Conservation (phyloP, 2,888 invertebrate genomes). For the Andrena hattorfiana region DNA sequence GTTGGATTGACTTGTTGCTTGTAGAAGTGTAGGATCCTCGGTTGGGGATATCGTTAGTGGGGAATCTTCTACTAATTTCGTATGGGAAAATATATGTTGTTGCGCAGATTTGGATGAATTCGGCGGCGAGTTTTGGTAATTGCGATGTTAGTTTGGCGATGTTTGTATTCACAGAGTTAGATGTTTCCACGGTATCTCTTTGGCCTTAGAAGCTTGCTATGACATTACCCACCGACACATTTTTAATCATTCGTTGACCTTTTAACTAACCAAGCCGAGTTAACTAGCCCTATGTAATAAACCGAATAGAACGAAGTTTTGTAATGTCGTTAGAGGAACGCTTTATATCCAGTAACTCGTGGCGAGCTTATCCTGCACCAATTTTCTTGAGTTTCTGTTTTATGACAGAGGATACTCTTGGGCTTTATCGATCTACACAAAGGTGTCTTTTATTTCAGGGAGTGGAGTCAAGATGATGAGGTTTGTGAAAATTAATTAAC, state of each 20-base stretch:
- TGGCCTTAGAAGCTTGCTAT: slow-evolving; percentile 5
- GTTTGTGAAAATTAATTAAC: background rate
- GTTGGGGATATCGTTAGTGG: too few relatives aligned
- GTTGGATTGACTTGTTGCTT: too few relatives aligned
- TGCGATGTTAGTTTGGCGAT: too few relatives aligned
- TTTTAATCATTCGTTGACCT: slow-evolving; percentile 49
- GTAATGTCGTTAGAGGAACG: slow-evolving; percentile 9
- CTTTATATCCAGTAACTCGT: background rate
- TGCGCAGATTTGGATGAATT: too few relatives aligned
- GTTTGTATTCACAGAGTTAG: too few relatives aligned
- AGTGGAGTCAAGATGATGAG: background rate
- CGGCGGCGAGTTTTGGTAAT: too few relatives aligned
- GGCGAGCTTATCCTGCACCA: background rate
- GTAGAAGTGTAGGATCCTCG: too few relatives aligned
- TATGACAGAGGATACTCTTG: background rate
- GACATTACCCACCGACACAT: slow-evolving; percentile 14
- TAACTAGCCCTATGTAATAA: slow-evolving; percentile 23
- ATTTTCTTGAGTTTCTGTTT: slow-evolving; percentile 3
- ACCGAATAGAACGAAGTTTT: slow-evolving; percentile 23
- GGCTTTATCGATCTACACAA: background rate
- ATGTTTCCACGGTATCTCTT: background rate
- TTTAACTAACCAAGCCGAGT: slow-evolving; percentile 22
- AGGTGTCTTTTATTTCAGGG: background rate
- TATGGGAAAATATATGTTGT: too few relatives aligned
- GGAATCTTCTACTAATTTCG: too few relatives aligned